These are phyloP conservation scores for Rallus limicola DNA, from an alignment of 2,113 vertebrate species.

Conservation along the genomic window DNA sequence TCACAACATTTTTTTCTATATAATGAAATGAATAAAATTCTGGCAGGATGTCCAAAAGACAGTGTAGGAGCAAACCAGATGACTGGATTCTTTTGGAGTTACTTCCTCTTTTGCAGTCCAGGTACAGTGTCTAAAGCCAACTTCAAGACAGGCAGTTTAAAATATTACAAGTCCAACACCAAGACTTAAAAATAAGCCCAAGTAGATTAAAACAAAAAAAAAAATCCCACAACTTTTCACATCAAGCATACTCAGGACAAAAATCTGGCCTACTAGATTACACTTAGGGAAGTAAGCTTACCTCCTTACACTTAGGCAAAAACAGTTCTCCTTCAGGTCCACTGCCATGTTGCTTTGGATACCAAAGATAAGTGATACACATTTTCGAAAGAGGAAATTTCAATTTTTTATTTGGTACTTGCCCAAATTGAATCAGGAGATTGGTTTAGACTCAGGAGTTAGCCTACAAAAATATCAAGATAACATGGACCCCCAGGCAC, in stretches of 20 bases:
- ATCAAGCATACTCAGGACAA: neutral
- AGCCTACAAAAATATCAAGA: neutral
- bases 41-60: neutral
- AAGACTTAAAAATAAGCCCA: neutral
- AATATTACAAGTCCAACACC: neutral
- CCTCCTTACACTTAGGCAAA: neutral
- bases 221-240: neutral
- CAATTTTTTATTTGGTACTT: neutral
- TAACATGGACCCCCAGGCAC: neutral
- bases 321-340: neutral
- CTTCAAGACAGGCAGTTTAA: neutral
- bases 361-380: neutral
- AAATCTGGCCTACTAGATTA: neutral
- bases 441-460: neutral
- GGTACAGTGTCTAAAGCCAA: neutral
- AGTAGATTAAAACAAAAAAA: neutral
- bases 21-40: neutral
- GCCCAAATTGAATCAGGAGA: neutral
- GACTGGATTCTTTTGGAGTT: neutral
- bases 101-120: neutral
- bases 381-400: neutral
- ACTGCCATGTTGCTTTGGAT: neutral
- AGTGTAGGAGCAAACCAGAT: neutral
- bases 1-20: neutral
- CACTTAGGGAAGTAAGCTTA: neutral